Conservation (phyloP, 1,140 invertebrate species). For the Drosophila sulfurigaster region DNA sequence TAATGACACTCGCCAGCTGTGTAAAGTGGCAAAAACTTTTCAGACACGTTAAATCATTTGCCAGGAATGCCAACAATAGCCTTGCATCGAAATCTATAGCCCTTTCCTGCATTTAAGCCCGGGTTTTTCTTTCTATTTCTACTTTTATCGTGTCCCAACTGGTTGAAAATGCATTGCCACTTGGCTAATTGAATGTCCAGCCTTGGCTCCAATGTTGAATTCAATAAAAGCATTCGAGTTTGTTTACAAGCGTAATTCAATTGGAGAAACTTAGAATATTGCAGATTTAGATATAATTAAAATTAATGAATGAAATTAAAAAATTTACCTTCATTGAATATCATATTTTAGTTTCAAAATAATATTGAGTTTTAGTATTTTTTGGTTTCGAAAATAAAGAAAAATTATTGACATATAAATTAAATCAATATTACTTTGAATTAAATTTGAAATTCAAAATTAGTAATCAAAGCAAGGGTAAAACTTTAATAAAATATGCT, state of each 20-base stretch:
- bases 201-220: slow-evolving; percentile 19
- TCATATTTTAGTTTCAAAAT: too few relatives aligned
- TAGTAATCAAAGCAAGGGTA: too few relatives aligned
- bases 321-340: too few relatives aligned
- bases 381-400: too few relatives aligned
- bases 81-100: slow-evolving; percentile 10
- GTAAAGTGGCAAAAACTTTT: slow-evolving; percentile 8
- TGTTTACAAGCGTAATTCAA: background rate
- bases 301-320: too few relatives aligned
- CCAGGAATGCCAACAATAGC: slow-evolving; percentile 22
- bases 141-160: background rate
- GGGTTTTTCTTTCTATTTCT: background rate
- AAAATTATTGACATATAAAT: too few relatives aligned
- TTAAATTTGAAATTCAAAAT: too few relatives aligned
- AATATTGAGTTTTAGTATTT: too few relatives aligned
- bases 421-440: too few relatives aligned
- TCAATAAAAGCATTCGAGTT: background rate
- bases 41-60: slow-evolving; percentile 25
- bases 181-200: slow-evolving; percentile 36
- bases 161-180: slow-evolving; percentile 11
- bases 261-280: background rate
- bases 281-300: too few relatives aligned
- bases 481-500: background rate
- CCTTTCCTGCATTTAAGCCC: slow-evolving; percentile 1
- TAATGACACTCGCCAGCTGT: slow-evolving; percentile 22